These are phyloP conservation scores for Tapirus indicus DNA, from an alignment of 2,797 vertebrate genomes.

Conservation along the genomic window DNA sequence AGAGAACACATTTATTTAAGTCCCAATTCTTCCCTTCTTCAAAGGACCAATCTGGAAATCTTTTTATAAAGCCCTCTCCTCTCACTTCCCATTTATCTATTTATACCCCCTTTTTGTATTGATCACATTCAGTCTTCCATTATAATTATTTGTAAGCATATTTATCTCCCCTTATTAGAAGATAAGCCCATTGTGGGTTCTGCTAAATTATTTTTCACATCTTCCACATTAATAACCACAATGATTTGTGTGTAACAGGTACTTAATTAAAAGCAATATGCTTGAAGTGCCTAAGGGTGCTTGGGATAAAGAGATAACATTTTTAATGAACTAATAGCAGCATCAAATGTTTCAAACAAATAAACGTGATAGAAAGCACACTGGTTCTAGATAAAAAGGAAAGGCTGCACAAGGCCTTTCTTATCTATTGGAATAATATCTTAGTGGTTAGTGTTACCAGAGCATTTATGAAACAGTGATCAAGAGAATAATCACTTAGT, in stretches of 20 bases:
- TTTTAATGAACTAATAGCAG: not conserved
- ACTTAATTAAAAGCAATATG: slow-evolving; percentile 48
- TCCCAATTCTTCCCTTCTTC: not conserved
- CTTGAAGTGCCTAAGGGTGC: not conserved
- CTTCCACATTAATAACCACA: not conserved
- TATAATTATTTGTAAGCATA: slow-evolving; percentile 21
- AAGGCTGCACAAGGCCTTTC: not conserved
- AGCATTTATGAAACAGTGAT: not conserved
- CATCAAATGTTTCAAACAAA: not conserved
- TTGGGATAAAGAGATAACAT: not conserved
- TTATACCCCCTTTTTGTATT: not conserved
- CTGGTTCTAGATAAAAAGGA: slow-evolving; percentile 20
- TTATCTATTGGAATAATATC: slow-evolving; percentile 4
- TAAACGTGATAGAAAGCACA: not conserved
- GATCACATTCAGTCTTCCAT: not conserved
- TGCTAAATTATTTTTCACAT: slow-evolving; percentile 30
- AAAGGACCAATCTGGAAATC: not conserved
- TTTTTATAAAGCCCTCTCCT: not conserved
- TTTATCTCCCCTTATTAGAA: not conserved
- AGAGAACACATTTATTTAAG: not conserved
- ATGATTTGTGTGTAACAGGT: not conserved
- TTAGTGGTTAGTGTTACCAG: not conserved
- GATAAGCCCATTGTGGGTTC: not conserved
- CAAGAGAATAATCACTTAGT: not conserved
- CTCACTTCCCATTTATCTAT: not conserved